phyloP scores from a whole-genome alignment of 2,797 vertebrate species.

The Serranus cabrilla region DNA sequence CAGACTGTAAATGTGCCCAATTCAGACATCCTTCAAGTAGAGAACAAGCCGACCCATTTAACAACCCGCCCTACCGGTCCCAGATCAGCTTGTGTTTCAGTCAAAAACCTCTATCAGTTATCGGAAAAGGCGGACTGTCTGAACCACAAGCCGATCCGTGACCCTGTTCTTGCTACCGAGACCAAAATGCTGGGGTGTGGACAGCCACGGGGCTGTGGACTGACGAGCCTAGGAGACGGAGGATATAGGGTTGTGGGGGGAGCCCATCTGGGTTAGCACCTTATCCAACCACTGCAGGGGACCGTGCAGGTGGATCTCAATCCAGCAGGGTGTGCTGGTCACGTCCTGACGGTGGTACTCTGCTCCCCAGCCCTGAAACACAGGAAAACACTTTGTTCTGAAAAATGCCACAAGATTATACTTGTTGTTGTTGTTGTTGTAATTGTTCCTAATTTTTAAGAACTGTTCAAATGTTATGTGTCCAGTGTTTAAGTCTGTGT shows the following conservation, averaged over 20 bases:
- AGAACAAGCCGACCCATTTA: constrained; percentile 67
- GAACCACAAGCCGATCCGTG: constrained; percentile 62
- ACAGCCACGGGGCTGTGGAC: constrained; percentile 74
- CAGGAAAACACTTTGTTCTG: neutral
- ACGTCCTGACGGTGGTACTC: constrained; percentile 99
- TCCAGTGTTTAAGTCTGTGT: neutral
- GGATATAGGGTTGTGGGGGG: constrained; percentile 97
- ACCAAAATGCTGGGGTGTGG: constrained; percentile 87
- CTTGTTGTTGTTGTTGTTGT: too few species aligned
- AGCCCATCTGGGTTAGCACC: constrained; percentile 99
- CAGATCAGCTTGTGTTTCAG: constrained; percentile 64
- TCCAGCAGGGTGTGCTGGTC: constrained; percentile 99
- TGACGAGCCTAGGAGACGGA: constrained; percentile 94
- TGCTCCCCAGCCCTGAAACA: constrained; percentile 97
- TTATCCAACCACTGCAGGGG: constrained; percentile 99
- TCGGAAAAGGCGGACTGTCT: constrained; percentile 1
- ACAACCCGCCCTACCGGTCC: constrained; percentile 61
- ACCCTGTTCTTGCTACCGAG: constrained; percentile 68
- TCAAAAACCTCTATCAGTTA: constrained; percentile 31
- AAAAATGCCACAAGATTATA: neutral
- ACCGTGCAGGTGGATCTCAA: constrained; percentile 98
- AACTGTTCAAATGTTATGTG: neutral
- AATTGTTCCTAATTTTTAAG: neutral
- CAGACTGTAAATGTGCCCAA: constrained; percentile 88
- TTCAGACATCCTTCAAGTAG: constrained; percentile 95